Conservation (phyloP, 2,797 vertebrate genomes). For the Melanotaenia boesemani region DNA sequence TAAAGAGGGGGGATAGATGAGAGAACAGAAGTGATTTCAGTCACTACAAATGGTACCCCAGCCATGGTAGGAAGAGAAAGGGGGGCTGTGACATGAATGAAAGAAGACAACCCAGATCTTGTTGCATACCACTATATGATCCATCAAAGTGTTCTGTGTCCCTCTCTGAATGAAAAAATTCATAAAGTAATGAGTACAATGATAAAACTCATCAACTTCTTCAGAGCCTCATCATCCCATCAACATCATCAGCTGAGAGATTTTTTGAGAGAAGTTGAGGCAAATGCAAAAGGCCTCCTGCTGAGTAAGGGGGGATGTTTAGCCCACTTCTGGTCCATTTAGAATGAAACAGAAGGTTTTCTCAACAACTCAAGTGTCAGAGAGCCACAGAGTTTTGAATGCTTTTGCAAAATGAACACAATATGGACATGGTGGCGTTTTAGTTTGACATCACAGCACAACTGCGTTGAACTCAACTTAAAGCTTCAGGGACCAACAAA, state of each 20-base stretch:
- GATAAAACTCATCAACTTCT: constrained; percentile 18
- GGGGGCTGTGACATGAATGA: constrained; percentile 6
- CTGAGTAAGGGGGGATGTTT: too few relatives aligned
- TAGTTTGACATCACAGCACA: too few relatives aligned
- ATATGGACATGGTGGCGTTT: too few relatives aligned
- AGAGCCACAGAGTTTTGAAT: too few relatives aligned
- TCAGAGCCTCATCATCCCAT: constrained; percentile 12
- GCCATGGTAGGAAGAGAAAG: constrained; percentile 1
- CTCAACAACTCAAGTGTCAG: too few relatives aligned
- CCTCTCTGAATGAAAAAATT: constrained; percentile 4
- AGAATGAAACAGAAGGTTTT: too few relatives aligned
- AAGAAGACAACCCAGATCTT: constrained; percentile 9
- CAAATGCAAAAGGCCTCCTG: constrained; percentile 1
- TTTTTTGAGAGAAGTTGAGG: constrained; percentile 8
- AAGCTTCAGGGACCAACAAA: too few relatives aligned
- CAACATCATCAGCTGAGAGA: constrained; percentile 11
- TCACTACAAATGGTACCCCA: constrained; percentile 4
- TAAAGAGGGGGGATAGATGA: too few relatives aligned
- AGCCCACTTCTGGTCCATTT: too few relatives aligned
- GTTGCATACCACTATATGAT: constrained; percentile 11
- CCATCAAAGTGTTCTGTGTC: constrained; percentile 16
- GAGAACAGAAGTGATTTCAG: constrained; percentile 1
- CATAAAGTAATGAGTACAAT: not conserved
- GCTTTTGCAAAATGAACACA: too few relatives aligned
- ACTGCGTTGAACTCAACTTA: too few relatives aligned